phyloP scores from a whole-genome alignment of 2,888 invertebrate species.

The Deilephila porcellus region DNA sequence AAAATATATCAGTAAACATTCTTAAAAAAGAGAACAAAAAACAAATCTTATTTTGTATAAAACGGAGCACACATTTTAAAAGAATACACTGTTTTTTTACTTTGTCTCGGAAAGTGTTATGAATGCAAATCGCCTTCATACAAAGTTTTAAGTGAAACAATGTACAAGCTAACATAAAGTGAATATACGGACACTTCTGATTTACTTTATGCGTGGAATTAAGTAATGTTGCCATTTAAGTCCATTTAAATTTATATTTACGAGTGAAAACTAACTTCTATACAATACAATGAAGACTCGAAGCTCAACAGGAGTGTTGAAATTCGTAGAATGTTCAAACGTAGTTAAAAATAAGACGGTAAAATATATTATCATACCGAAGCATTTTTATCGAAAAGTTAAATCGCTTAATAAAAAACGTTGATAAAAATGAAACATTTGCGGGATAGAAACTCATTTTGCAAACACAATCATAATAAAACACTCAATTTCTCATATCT shows the following conservation, averaged over 20 bases:
- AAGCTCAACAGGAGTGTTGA: not conserved
- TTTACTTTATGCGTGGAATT: not conserved
- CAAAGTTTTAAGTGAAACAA: not conserved
- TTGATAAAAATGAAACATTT: conserved; percentile 33
- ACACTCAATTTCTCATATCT: conserved; percentile 36
- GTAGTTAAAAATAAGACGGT: conserved; percentile 7
- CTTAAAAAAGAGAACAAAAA: no score
- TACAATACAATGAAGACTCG: not conserved
- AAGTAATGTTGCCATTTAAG: not conserved
- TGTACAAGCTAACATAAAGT: not conserved
- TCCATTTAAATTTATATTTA: not conserved
- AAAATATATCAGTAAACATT: no score
- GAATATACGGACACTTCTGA: not conserved
- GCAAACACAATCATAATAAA: conserved; percentile 33
- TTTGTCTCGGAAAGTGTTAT: not conserved
- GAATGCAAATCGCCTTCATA: not conserved
- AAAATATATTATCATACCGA: conserved; percentile 9
- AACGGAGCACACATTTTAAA: not conserved
- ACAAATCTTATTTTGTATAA: no score
- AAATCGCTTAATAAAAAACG: conserved; percentile 29
- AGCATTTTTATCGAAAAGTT: conserved; percentile 30
- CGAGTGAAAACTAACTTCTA: not conserved
- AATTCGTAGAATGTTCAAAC: not conserved
- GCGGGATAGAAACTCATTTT: conserved; percentile 31
- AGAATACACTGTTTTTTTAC: not conserved